Percentiles rank a stretch among this genome's conserved stretches.
Conservation (phyloP, 2,797 vertebrate genomes). For the Gymnopithys bicolor region DNA sequence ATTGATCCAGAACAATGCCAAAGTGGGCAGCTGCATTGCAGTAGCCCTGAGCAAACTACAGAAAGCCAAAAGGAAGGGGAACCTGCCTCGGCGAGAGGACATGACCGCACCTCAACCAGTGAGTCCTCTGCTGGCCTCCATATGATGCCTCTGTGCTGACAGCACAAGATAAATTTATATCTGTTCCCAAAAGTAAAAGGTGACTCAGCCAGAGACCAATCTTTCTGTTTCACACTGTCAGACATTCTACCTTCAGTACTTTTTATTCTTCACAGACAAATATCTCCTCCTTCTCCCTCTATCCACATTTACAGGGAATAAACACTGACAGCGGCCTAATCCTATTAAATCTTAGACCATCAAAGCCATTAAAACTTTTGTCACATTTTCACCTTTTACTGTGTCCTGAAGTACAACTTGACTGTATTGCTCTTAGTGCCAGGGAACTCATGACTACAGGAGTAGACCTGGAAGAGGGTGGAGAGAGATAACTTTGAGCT, state of each 20-base stretch:
- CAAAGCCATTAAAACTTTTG: slow-evolving; percentile 23
- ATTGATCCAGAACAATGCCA: slow-evolving; percentile 90
- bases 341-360: neutral
- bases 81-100: neutral
- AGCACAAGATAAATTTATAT: neutral
- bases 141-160: neutral
- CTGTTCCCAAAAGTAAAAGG: neutral
- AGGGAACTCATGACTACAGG: neutral
- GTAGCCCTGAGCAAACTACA: slow-evolving; percentile 80
- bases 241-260: neutral
- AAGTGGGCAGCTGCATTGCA: slow-evolving; percentile 88
- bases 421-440: neutral
- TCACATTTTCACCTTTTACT: slow-evolving; percentile 31
- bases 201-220: neutral
- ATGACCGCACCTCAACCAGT: slow-evolving; percentile 37
- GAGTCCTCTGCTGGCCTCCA: slow-evolving; percentile 23
- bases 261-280: neutral
- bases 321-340: neutral
- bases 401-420: neutral
- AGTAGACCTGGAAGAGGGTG: neutral
- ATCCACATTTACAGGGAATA: neutral
- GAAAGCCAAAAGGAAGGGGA: slow-evolving; percentile 4
- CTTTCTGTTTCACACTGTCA: neutral
- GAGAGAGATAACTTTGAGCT: slow-evolving; percentile 25
- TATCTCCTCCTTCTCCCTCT: neutral